Percentiles rank a stretch among this genome's conserved stretches.
phyloP scores from a whole-genome alignment of 1,140 invertebrate species.

The silkworm (Bombyx mori) region ASM3026992v2 NC_085129.1:6507001-6507500 shows the following conservation, averaged over 20 bases:
- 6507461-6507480: no score
- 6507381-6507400: no score
- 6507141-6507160: conserved; percentile 45
- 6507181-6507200: conserved; percentile 35
- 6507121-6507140: conserved; percentile 38
- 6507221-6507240: conserved; percentile 57
- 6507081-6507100: conserved; percentile 40
- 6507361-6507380: no score
- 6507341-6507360: no score
- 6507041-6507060: conserved; percentile 42
- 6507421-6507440: no score
- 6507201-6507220: conserved; percentile 47
- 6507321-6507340: no score
- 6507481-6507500: no score
- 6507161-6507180: conserved; percentile 52
- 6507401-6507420: no score
- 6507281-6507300: conserved; percentile 45
- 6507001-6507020: conserved; percentile 63
- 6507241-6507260: conserved; percentile 58
- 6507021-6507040: conserved; percentile 40
- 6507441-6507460: no score
- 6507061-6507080: conserved; percentile 38
- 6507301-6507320: conserved; percentile 4
- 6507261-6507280: conserved; percentile 48
- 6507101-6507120: conserved; percentile 15